Percentiles rank a stretch among this genome's conserved stretches.
Conservation (phyloP, 64 coral and sea anemone species). For the Dendrophyllia cribrosa region DNA sequence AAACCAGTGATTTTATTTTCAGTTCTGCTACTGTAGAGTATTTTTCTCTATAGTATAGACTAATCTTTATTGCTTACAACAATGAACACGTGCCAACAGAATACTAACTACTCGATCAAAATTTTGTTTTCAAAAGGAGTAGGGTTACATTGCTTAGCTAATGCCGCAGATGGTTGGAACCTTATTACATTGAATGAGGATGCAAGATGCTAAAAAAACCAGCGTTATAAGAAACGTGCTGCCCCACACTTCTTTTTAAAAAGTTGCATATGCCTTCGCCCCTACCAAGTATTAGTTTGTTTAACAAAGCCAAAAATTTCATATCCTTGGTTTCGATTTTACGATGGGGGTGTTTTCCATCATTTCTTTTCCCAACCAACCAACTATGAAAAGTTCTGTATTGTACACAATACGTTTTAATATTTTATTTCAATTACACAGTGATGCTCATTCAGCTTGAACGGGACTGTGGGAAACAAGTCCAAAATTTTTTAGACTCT, state of each 20-base stretch:
- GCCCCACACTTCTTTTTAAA: neutral
- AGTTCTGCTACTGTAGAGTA: neutral
- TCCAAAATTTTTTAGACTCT: neutral
- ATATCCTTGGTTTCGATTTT: neutral
- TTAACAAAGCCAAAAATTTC: slow-evolving; percentile 30
- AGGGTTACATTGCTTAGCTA: neutral
- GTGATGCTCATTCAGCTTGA: neutral
- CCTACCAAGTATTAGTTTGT: slow-evolving; percentile 20
- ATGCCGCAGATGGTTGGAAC: neutral
- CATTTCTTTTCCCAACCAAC: neutral
- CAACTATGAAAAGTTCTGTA: neutral
- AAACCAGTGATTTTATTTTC: neutral
- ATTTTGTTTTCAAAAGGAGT: neutral
- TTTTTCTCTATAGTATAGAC: neutral
- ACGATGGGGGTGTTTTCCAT: neutral
- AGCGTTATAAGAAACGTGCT: neutral
- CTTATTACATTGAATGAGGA: neutral
- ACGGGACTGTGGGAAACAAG: neutral
- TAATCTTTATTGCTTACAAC: neutral
- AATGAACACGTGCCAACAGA: neutral
- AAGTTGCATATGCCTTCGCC: neutral
- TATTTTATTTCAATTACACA: neutral
- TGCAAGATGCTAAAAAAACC: neutral
- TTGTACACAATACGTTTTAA: neutral
- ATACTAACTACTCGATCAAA: neutral